A percentile compares a stretch with the other conserved stretches of the same genome.
phyloP scores from a whole-genome alignment of 2,797 vertebrate genomes.

The Dryobates pubescens region DNA sequence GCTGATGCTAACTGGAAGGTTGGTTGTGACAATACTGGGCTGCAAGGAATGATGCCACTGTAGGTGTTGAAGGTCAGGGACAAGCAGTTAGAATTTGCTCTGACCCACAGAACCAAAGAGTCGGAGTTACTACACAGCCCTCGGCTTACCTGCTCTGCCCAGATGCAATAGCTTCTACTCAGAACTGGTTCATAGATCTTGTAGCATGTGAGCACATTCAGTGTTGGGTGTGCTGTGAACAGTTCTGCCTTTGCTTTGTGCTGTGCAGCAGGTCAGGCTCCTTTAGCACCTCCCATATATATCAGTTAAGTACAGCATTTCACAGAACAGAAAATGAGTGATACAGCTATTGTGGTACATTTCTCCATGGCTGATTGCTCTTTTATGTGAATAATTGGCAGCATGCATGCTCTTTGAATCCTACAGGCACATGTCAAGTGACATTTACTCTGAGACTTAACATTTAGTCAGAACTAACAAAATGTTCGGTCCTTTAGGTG shows the following conservation, averaged over 20 bases:
- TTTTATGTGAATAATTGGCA: constrained; percentile 50
- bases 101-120: background rate
- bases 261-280: background rate
- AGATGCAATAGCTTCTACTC: background rate
- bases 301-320: background rate
- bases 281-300: background rate
- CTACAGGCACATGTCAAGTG: constrained; percentile 32
- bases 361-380: constrained; percentile 28
- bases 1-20: background rate
- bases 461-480: constrained; percentile 29
- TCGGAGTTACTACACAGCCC: background rate
- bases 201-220: background rate
- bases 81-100: background rate
- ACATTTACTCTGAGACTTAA: constrained; percentile 23
- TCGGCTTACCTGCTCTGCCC: background rate
- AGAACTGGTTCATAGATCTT: background rate
- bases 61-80: background rate
- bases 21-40: background rate
- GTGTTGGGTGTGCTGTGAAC: background rate
- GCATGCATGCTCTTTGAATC: background rate
- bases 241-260: background rate
- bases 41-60: background rate
- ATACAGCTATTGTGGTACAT: background rate
- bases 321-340: background rate
- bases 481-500: background rate